Base-by-base conservation (phyloP, 2,797 vertebrate species). In the Hylomyscus alleni region DNA sequence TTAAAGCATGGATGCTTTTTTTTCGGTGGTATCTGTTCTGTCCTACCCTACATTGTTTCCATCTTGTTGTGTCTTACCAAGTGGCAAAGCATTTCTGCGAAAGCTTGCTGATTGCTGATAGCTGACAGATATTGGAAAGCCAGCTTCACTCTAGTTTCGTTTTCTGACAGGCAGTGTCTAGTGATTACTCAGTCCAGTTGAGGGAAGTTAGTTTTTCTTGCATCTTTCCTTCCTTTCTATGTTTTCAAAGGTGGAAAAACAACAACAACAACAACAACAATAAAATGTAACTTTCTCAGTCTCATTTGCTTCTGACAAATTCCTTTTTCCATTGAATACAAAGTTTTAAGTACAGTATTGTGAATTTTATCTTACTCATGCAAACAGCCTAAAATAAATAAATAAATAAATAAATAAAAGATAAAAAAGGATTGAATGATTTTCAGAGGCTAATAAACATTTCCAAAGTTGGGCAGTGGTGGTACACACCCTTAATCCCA, bases 1-100 rank as follows among this genome's bases (percentile, higher is more conserved):
- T 85, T 96, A 89, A 96, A 89, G 97, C 62, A 65, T 94, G 54
- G 85, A n/a, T 93, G 62, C 12, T 97, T 97, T 97, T 97, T 67
- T 37, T n/a, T n/a, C n/a, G n/a, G 73, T 84, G 11, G 73, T 89
- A 86, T 96, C 80, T 96, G 81, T 82, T 77, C 90, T 89, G 7
- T 13, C 4, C 15, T 0, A 60, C 8, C 2, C 37, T n/a, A 47
- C 56, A 11, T 20, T 52, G 15, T 87, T 85, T 91, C 24, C 47
- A 19, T 52, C 13, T 73, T 88, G 73, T 44, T 94, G 86, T 69
- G 60, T 37, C 47, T 72, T 76, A 20, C 8, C 73, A 29, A 5
- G 44, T 11, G 31, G 6, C 17, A 54, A 75, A 73, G 10, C 3
- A 20, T 80, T 93, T 89, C 94, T 77, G 56, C 76, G 60, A 78